Evolutionary conservation across 2,113 vertebrate species (phyloP).

Genomic region (Steatornis caripensis): DNA sequence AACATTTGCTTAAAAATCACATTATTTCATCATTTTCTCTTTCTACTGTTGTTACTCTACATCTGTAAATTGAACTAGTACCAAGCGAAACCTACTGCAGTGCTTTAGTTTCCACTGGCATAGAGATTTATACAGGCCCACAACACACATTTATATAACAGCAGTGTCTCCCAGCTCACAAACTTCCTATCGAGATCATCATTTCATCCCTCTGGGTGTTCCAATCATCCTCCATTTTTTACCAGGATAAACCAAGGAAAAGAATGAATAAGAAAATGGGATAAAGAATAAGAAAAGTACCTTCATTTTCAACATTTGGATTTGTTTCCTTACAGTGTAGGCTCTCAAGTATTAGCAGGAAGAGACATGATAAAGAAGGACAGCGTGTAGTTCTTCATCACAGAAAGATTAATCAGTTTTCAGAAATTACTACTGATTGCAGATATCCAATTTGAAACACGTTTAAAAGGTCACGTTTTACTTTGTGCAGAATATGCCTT

Average conservation of each 20-base stretch:
- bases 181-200: not conserved
- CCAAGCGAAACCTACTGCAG: not conserved
- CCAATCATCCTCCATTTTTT: not conserved
- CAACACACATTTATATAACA: not conserved
- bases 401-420: not conserved
- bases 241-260: not conserved
- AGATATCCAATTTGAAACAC: not conserved
- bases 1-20: slow-evolving; percentile 63
- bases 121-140: not conserved
- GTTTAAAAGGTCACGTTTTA: not conserved
- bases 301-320: not conserved
- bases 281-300: not conserved
- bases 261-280: not conserved
- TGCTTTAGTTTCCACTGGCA: not conserved
- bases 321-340: not conserved
- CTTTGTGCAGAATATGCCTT: not conserved
- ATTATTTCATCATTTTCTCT: slow-evolving; percentile 27
- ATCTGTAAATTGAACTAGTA: slow-evolving; percentile 1
- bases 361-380: not conserved
- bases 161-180: not conserved
- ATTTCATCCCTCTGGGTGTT: not conserved
- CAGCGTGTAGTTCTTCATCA: not conserved
- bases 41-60: not conserved
- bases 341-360: not conserved
- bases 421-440: not conserved